A percentile compares a stretch with the other conserved stretches of the same genome.
These are phyloP conservation scores for Epirrhoe alternata DNA, from an alignment of 2,888 invertebrate genomes.

Conservation along the genomic window DNA sequence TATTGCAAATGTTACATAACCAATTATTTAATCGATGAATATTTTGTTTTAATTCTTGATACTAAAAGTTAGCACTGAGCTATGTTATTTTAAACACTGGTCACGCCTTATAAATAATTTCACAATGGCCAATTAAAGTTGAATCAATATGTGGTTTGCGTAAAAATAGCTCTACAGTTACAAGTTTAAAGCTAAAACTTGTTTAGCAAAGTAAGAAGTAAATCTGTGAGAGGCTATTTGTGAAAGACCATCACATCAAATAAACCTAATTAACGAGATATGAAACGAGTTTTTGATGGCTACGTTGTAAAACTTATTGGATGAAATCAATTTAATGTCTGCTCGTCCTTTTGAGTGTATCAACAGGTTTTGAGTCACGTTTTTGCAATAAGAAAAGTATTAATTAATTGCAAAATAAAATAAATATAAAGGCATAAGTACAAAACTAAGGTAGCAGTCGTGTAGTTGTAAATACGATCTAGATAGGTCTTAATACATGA, in stretches of 20 bases:
- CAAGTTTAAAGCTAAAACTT: neutral
- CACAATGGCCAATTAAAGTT: neutral
- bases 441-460: too few species aligned
- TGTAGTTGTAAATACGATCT: too few species aligned
- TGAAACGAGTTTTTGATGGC: slow-evolving; percentile 8
- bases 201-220: slow-evolving; percentile 5
- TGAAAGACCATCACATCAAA: slow-evolving; percentile 1
- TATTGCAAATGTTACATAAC: slow-evolving; percentile 8
- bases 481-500: too few species aligned
- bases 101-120: neutral
- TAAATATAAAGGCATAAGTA: too few species aligned
- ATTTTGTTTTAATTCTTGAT: slow-evolving; percentile 1
- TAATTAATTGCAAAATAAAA: neutral
- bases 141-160: neutral
- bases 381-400: slow-evolving; percentile 15
- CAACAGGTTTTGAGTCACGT: slow-evolving; percentile 38
- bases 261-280: slow-evolving; percentile 13
- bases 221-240: neutral
- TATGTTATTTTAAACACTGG: neutral
- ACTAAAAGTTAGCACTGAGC: neutral
- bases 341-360: slow-evolving; percentile 39
- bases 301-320: slow-evolving; percentile 10
- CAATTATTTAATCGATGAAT: slow-evolving; percentile 9
- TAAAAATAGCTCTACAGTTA: neutral
- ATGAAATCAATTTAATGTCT: slow-evolving; percentile 21